Percentiles rank a stretch among this genome's conserved stretches.
Evolutionary conservation across 1,140 invertebrate species (phyloP).

Genomic region (Rhagoletis zephyria): DNA sequence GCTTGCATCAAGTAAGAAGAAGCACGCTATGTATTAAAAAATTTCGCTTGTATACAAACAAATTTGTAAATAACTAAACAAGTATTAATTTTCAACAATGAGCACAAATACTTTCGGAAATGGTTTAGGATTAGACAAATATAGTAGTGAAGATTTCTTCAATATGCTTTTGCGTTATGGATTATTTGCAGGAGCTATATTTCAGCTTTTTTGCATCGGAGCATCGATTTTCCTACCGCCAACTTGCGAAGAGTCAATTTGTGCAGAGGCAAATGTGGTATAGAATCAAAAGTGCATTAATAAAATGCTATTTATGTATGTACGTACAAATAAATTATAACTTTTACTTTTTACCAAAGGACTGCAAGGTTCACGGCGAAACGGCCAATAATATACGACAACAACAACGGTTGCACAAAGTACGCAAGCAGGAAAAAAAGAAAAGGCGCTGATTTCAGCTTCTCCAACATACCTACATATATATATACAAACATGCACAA

Average conservation of each 20-base stretch:
- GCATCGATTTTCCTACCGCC: conserved; percentile 56
- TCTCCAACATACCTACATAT: neutral
- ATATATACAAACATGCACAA: neutral
- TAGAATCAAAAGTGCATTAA: neutral
- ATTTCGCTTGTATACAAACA: neutral
- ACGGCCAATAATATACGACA: neutral
- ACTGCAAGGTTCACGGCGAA: conserved; percentile 7
- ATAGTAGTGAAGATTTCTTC: conserved; percentile 67
- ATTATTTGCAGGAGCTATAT: conserved; percentile 67
- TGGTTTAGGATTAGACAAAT: conserved; percentile 60
- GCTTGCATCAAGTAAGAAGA: neutral
- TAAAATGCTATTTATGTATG: neutral
- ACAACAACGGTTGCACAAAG: conserved; percentile 65
- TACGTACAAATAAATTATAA: neutral
- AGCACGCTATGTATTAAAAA: neutral
- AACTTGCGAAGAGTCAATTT: neutral
- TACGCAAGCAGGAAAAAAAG: conserved; percentile 70
- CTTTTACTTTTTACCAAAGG: neutral
- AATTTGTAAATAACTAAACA: neutral
- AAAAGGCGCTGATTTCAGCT: conserved; percentile 64
- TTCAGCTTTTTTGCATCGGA: conserved; percentile 67
- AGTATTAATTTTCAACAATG: neutral
- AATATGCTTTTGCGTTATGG: conserved; percentile 66
- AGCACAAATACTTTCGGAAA: neutral
- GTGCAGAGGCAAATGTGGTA: conserved; percentile 47